Base-by-base conservation (phyloP, 2,113 vertebrate genomes). In the Caranx melampygus region DNA sequence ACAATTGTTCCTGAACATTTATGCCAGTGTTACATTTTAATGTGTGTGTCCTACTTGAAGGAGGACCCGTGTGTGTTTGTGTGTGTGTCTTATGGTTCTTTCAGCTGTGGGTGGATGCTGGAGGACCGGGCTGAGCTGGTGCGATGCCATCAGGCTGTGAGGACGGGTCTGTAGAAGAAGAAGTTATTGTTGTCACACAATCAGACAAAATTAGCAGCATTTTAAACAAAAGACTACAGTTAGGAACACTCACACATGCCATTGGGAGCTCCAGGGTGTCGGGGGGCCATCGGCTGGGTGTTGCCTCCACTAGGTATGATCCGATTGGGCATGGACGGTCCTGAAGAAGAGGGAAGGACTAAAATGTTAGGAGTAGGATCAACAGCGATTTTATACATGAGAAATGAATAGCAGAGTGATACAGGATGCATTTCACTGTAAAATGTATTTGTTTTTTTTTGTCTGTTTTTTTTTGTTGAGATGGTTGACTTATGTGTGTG, bases 181-280 rank as follows among this genome's bases (percentile, higher is more conserved):
- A 51, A 6, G 6, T 69, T 47, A 16, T 5, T 5, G 13, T 65
- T 26, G 52, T 40, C 33, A 81, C 42, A 66, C 3, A 58, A 21
- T 37, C 33, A 3, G 11, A 47, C 2, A 0, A 0, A 34, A 71
- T 15, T 18, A 64, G 12, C 8, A 14, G 3, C 16, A n/a, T 64
- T 37, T 6, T 7, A 61, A 75, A 65, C 8, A 9, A 20, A 12
- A 11, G 40, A n/a, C n/a, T 40, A 44, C 6, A 18, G 26, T 8
- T 7, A 74, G 64, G 34, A 66, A 75, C 35, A 96, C 97, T 97
- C 89, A 99, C 97, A 98, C 96, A 97, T 95, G 91, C 97, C 97
- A 0, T 98, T 98, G 1, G 97, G 95, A 1, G 97, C 95, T 21
- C 96, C 95, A 0, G 95, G 85, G 67, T 94, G 95, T 0, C 96